Conservation (phyloP, 2,888 invertebrate genomes). For the Yponomeuta sedellus region DNA sequence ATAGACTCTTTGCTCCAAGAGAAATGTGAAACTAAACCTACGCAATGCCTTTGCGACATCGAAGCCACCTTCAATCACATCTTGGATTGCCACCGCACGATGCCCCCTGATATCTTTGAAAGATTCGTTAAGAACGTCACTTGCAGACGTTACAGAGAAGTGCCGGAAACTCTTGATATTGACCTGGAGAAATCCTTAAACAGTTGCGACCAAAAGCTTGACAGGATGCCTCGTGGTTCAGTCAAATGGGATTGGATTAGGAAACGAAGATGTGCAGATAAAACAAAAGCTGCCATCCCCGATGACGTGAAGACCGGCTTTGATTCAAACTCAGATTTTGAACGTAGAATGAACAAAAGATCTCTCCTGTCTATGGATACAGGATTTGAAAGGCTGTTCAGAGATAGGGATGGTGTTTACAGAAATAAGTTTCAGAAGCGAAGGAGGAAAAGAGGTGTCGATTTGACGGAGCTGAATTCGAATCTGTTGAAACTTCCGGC, state of each 20-base stretch:
- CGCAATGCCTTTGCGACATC: slow-evolving; percentile 38
- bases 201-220: slow-evolving; percentile 1
- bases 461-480: slow-evolving; percentile 24
- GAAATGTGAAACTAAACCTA: slow-evolving; percentile 31
- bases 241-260: slow-evolving; percentile 39
- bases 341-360: too few species aligned
- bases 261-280: slow-evolving; percentile 30
- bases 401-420: slow-evolving; percentile 39
- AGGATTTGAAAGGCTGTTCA: slow-evolving; percentile 33
- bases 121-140: slow-evolving; percentile 31
- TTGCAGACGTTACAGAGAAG: slow-evolving; percentile 33
- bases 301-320: slow-evolving; percentile 21
- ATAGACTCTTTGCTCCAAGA: slow-evolving; percentile 50
- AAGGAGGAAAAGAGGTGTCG: slow-evolving; percentile 28
- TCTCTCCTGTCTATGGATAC: too few species aligned
- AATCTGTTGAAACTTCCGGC: slow-evolving; percentile 35
- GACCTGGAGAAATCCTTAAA: not conserved
- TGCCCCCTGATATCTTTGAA: slow-evolving; percentile 31
- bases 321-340: slow-evolving; percentile 5
- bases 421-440: slow-evolving; percentile 28
- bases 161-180: slow-evolving; percentile 19
- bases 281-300: slow-evolving; percentile 3
- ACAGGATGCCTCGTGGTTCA: not conserved
- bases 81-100: slow-evolving; percentile 21
- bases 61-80: slow-evolving; percentile 35